Base-by-base conservation (phyloP, 2,888 invertebrate species). In the Hedychridium roseum region DNA sequence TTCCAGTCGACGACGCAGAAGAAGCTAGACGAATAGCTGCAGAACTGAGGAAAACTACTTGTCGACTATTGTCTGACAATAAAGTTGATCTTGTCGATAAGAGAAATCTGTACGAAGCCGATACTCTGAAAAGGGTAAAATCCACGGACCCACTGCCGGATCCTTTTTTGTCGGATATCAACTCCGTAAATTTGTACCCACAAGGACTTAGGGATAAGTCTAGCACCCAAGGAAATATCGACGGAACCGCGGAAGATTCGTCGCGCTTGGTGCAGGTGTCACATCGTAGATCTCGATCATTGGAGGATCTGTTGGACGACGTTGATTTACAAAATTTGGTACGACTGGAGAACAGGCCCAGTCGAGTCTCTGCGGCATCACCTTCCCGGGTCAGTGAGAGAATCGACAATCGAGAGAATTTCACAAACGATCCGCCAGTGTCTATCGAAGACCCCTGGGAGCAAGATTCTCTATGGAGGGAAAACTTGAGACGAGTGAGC, bases 401-500 rank as follows among this genome's bases (percentile, higher is more conserved):
- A 3, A 57, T 59, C 3, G 47, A 54, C 4, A 43, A 39, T 39
- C 28, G 20, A 41, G 40, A 7, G 28, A 9, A 37, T 9, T 40
- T 32, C 9, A 18, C 27, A 27, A 28, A 4, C 17, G 12, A 34
- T 6, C 23, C 5, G 5, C 23, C 5, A 2, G 53, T 45, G 14
- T 43, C 57, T 11, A 61, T 62, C 37, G 89, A 89, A 66, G 87
- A 88, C 73, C 84, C 90, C 27, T 92, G 91, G 91, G 92, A 91
- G 70, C 91, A 92, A 78, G 92, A 92, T 78, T 81, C 85, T 4
- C 80, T 91, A 20, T 92, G 92, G 92, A 83, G 89, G 44, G 92
- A 92, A 69, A 89, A 89, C 68, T 80, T 92, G 38, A 82, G 92
- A 51, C 83, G 88, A 53, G 90, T 90, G 1, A 91, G 91, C 52